Evolutionary conservation across 2,113 vertebrate genomes (phyloP).

Genomic region (Tiliqua scincoides): DNA sequence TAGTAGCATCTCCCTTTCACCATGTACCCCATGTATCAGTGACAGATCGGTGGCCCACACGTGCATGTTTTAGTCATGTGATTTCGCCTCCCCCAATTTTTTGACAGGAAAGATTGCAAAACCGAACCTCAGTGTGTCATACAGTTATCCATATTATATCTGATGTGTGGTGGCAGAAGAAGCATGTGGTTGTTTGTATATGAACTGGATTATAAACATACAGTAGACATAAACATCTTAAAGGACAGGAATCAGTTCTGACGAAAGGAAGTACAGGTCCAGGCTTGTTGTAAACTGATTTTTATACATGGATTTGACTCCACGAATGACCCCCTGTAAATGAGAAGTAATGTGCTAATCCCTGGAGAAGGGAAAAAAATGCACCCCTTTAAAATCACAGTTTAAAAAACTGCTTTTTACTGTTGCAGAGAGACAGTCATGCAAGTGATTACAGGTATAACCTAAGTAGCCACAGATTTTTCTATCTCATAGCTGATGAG

Average conservation of each 20-base stretch:
- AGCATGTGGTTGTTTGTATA: background rate
- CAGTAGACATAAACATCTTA: background rate
- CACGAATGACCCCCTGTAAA: too few species aligned
- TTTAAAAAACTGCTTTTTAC: too few species aligned
- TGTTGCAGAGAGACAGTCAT: too few species aligned
- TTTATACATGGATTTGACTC: too few species aligned
- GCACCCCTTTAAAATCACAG: too few species aligned
- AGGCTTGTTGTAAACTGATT: too few species aligned
- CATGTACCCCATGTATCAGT: slow-evolving; percentile 30
- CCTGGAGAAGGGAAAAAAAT: too few species aligned
- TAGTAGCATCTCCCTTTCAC: slow-evolving; percentile 49
- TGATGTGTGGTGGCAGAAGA: background rate
- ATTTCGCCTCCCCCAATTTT: background rate
- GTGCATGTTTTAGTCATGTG: background rate
- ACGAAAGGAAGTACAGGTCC: background rate
- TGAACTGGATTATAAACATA: background rate
- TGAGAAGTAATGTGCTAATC: too few species aligned
- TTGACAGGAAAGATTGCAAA: background rate
- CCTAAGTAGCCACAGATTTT: too few species aligned
- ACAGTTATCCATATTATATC: background rate
- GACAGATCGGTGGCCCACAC: too few species aligned
- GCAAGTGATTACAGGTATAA: too few species aligned
- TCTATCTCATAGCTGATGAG: too few species aligned
- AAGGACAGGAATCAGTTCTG: background rate
- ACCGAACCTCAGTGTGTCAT: background rate